Conservation (phyloP, 2,797 vertebrate genomes). For the Otus scops region DNA sequence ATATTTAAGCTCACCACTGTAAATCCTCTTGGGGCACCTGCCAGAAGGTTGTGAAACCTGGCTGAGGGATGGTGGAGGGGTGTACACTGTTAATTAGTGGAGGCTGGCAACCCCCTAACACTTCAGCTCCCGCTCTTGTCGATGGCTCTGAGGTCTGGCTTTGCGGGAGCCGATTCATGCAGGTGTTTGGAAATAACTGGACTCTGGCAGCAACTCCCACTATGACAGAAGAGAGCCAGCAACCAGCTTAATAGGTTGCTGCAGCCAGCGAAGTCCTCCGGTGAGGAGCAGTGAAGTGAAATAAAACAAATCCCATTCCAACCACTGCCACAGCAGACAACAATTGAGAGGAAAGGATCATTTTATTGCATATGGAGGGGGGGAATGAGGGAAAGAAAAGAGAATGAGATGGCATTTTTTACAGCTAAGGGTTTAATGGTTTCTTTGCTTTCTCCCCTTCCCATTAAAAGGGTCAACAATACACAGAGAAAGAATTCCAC, state of each 20-base stretch:
- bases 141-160: background rate
- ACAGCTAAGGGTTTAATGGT: background rate
- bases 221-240: background rate
- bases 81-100: background rate
- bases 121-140: background rate
- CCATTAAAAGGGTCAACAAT: background rate
- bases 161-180: background rate
- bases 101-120: background rate
- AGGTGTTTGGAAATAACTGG: background rate
- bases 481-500: background rate
- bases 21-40: constrained; percentile 33
- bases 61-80: background rate
- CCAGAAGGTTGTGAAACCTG: constrained; percentile 29
- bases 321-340: background rate
- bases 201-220: background rate
- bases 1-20: constrained; percentile 36
- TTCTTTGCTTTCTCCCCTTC: background rate
- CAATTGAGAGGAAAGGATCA: background rate
- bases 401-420: background rate
- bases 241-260: constrained; percentile 17
- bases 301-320: constrained; percentile 26
- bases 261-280: background rate
- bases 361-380: background rate
- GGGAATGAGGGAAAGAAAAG: background rate
- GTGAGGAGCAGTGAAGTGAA: constrained; percentile 48